Percentiles rank a stretch among this genome's conserved stretches.
Conservation (phyloP, 2,888 invertebrate species). For the Molanna angustata region DNA sequence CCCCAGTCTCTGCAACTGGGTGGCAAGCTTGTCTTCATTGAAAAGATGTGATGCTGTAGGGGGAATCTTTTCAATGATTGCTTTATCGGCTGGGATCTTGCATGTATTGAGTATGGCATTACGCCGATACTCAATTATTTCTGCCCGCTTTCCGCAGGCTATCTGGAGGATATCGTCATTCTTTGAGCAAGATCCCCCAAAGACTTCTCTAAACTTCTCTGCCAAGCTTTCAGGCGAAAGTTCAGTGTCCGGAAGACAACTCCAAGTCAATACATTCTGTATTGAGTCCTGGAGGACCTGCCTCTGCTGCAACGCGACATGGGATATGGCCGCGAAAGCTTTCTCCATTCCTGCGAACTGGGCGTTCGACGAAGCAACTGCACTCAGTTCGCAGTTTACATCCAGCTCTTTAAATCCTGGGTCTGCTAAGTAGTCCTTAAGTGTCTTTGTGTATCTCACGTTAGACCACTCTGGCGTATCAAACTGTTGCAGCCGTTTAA, state of each 20-base stretch:
- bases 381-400: not conserved
- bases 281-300: not conserved
- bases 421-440: not conserved
- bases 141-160: constrained; percentile 1
- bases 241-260: not conserved
- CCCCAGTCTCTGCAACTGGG: not conserved
- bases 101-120: not conserved
- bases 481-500: not conserved
- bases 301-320: not conserved
- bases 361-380: not conserved
- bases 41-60: not conserved
- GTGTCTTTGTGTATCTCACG: not conserved
- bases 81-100: not conserved
- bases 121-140: not conserved
- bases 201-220: not conserved
- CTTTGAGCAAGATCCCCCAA: not conserved
- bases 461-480: constrained; percentile 4
- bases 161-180: not conserved
- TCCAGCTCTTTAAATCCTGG: not conserved
- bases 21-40: not conserved
- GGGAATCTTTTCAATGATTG: not conserved
- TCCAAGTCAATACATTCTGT: not conserved
- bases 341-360: not conserved
- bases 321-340: not conserved
- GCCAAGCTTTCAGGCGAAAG: not conserved